Conservation (phyloP, 2,888 invertebrate genomes). For the Heliothis peltigera region DNA sequence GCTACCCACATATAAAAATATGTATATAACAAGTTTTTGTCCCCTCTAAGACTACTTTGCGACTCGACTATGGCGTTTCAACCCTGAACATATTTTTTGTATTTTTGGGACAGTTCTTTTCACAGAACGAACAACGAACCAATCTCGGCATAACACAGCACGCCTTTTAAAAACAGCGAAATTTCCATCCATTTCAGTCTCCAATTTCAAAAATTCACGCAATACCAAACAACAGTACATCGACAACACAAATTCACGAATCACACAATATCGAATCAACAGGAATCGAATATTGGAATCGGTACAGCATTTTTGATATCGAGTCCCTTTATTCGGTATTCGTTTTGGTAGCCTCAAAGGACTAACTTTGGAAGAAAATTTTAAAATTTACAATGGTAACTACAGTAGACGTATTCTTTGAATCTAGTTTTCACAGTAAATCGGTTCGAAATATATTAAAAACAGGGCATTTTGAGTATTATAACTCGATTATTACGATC, state of each 20-base stretch:
- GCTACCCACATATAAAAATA: too few relatives aligned
- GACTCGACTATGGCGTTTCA: background rate
- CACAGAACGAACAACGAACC: slow-evolving; percentile 1
- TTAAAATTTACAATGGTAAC: background rate
- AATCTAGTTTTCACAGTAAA: too few relatives aligned
- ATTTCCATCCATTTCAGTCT: slow-evolving; percentile 7
- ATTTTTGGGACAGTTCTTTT: slow-evolving; percentile 5
- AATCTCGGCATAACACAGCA: slow-evolving; percentile 8
- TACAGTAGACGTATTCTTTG: background rate
- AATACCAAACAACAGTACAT: slow-evolving; percentile 31
- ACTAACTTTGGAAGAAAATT: background rate
- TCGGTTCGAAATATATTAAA: too few relatives aligned
- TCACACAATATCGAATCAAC: slow-evolving; percentile 47
- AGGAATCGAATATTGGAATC: slow-evolving; percentile 37
- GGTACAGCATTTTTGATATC: slow-evolving; percentile 27
- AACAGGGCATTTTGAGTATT: background rate
- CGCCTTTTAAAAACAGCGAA: slow-evolving; percentile 18
- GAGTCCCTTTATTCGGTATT: slow-evolving; percentile 35
- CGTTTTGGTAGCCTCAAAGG: slow-evolving; percentile 17
- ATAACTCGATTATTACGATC: background rate
- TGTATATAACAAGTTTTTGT: too few relatives aligned
- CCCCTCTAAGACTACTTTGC: too few relatives aligned
- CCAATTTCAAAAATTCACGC: slow-evolving; percentile 26
- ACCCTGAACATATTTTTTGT: background rate
- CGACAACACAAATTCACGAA: slow-evolving; percentile 29